phyloP scores from a whole-genome alignment of 2,888 invertebrate genomes.

The Drosophila kokeensis region DNA sequence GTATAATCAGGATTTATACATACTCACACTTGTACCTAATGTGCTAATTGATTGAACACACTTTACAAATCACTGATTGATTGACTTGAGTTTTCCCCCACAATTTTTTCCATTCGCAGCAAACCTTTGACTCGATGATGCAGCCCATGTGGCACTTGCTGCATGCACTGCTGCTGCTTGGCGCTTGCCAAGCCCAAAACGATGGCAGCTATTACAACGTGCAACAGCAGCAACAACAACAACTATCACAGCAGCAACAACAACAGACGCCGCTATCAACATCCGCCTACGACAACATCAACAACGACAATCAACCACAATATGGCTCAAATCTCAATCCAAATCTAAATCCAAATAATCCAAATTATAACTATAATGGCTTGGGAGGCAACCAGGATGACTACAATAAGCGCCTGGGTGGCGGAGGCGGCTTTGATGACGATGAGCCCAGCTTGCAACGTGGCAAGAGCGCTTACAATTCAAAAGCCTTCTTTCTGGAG shows the following conservation, averaged over 20 bases:
- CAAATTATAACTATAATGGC: slow-evolving; percentile 68
- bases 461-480: slow-evolving; percentile 80
- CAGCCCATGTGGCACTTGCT: slow-evolving; percentile 65
- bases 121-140: slow-evolving; percentile 43
- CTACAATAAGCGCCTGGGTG: slow-evolving; percentile 57
- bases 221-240: slow-evolving; percentile 50
- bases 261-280: slow-evolving; percentile 37
- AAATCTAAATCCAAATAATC: slow-evolving; percentile 57
- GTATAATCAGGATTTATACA: slow-evolving; percentile 13
- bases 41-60: slow-evolving; percentile 47
- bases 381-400: slow-evolving; percentile 64
- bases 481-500: slow-evolving; percentile 79
- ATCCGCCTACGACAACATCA: slow-evolving; percentile 46
- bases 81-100: slow-evolving; percentile 34
- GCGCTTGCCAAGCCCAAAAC: slow-evolving; percentile 49
- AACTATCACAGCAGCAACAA: slow-evolving; percentile 34
- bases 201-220: slow-evolving; percentile 62
- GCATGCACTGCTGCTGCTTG: slow-evolving; percentile 61
- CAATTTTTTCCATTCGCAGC: slow-evolving; percentile 22
- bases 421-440: slow-evolving; percentile 41
- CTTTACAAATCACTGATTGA: slow-evolving; percentile 54
- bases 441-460: slow-evolving; percentile 72
- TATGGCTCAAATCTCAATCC: slow-evolving; percentile 43
- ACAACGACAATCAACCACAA: slow-evolving; percentile 32
- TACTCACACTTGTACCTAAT: not conserved